Conservation (phyloP, 2,113 vertebrate species). For the Psophia crepitans region DNA sequence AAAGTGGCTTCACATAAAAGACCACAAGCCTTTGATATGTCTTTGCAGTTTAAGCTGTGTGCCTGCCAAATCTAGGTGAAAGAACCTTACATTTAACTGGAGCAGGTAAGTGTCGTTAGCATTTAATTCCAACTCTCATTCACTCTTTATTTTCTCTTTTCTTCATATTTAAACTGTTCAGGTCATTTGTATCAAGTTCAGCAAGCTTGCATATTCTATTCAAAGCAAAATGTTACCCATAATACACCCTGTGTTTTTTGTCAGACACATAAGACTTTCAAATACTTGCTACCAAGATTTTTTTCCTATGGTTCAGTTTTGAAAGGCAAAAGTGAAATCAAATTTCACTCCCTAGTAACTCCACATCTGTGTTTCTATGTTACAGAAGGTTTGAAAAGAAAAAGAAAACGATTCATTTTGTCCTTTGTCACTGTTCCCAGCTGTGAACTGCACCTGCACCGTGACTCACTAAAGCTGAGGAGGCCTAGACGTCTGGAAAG, state of each 20-base stretch:
- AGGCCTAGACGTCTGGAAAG: slow-evolving; percentile 1
- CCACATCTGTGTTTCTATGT: slow-evolving; percentile 47
- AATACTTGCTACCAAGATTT: background rate
- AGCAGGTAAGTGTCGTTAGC: background rate
- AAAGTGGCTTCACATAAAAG: background rate
- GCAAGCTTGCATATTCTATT: slow-evolving; percentile 59
- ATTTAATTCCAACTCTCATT: background rate
- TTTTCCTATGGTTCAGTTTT: background rate
- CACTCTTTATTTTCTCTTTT: slow-evolving; percentile 25
- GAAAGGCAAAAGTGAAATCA: slow-evolving; percentile 43
- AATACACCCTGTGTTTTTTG: background rate
- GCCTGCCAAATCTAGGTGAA: background rate
- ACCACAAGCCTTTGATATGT: background rate
- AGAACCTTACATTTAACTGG: background rate
- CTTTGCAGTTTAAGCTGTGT: background rate
- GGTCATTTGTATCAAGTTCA: slow-evolving; percentile 47
- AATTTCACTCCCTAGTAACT: slow-evolving; percentile 41
- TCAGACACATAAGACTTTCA: background rate
- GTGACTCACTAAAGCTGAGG: slow-evolving; percentile 34
- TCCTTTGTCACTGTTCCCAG: slow-evolving; percentile 69
- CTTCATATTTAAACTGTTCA: background rate
- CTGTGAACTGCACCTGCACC: slow-evolving; percentile 78
- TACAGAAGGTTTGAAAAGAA: slow-evolving; percentile 39
- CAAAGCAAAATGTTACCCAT: background rate
- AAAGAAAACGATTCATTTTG: slow-evolving; percentile 66